A percentile compares a stretch with the other conserved stretches of the same genome.
phyloP scores from a whole-genome alignment of 2,113 vertebrate genomes.

The Mystacornis crossleyi region DNA sequence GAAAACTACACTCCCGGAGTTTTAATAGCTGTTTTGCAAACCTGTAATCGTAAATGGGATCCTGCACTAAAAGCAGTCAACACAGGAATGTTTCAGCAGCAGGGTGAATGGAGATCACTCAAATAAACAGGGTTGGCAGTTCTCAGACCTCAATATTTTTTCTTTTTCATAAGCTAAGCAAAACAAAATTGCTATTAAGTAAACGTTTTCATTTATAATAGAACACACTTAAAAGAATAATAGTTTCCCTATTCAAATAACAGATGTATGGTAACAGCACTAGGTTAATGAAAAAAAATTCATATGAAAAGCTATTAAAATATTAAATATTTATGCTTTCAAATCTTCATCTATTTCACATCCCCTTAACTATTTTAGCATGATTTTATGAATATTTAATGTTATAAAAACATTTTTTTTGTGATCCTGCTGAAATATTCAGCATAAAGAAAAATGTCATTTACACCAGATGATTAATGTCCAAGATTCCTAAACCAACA shows the following conservation, averaged over 20 bases:
- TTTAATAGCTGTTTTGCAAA: neutral
- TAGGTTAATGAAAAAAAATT: neutral
- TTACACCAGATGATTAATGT: neutral
- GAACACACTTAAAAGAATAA: neutral
- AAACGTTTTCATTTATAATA: neutral
- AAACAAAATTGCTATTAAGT: neutral
- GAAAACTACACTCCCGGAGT: neutral
- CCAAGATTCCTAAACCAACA: neutral
- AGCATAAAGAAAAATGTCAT: neutral
- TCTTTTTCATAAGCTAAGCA: neutral
- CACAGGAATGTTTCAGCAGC: neutral
- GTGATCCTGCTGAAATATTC: conserved; percentile 19
- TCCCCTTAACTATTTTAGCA: neutral
- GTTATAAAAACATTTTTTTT: neutral
- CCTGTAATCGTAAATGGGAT: neutral
- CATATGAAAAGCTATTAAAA: conserved; percentile 10
- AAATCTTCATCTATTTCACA: conserved; percentile 8
- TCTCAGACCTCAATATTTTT: neutral
- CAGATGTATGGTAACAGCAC: neutral
- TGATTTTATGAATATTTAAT: conserved; percentile 48
- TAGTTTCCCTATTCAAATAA: neutral
- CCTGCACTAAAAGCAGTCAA: neutral
- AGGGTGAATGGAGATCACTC: neutral
- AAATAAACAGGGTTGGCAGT: neutral
- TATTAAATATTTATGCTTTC: conserved; percentile 44